These are phyloP conservation scores for Cyphomyrmex costatus DNA, from an alignment of 1,140 invertebrate genomes.

Conservation along the genomic window DNA sequence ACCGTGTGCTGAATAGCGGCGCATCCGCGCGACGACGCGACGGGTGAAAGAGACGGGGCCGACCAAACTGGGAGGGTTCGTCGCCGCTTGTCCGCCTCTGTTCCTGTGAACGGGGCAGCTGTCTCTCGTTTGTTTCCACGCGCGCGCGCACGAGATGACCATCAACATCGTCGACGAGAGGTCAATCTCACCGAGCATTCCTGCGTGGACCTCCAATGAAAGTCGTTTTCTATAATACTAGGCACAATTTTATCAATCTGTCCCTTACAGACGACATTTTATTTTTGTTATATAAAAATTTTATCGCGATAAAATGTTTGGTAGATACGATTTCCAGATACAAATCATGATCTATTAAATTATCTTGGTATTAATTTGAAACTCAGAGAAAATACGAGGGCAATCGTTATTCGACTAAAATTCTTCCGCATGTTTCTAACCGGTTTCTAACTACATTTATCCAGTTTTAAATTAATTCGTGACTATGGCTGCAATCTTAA, in stretches of 20 bases:
- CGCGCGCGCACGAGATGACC: slow-evolving; percentile 52
- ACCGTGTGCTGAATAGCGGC: slow-evolving; percentile 49
- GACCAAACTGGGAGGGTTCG: slow-evolving; percentile 42
- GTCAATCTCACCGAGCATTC: slow-evolving; percentile 20
- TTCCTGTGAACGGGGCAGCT: slow-evolving; percentile 51
- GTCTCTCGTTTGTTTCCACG: slow-evolving; percentile 55
- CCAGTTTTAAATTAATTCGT: neutral
- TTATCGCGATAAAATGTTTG: neutral
- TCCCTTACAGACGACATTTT: neutral
- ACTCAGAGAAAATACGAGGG: neutral
- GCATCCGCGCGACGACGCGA: slow-evolving; percentile 46
- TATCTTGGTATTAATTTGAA: neutral
- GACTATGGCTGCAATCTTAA: no score
- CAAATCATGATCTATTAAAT: neutral
- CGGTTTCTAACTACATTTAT: neutral
- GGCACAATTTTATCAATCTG: neutral
- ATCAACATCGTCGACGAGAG: slow-evolving; percentile 27
- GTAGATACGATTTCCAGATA: neutral
- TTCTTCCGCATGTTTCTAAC: neutral
- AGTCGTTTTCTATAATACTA: neutral
- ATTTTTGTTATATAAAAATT: neutral
- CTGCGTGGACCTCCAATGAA: neutral
- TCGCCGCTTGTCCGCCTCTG: slow-evolving; percentile 28
- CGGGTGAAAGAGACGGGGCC: slow-evolving; percentile 47
- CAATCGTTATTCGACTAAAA: neutral